Percentiles rank a stretch among this genome's conserved stretches.
Evolutionary conservation across 2,888 invertebrate species (phyloP).

Genomic region (Nemurella pictetii): DNA sequence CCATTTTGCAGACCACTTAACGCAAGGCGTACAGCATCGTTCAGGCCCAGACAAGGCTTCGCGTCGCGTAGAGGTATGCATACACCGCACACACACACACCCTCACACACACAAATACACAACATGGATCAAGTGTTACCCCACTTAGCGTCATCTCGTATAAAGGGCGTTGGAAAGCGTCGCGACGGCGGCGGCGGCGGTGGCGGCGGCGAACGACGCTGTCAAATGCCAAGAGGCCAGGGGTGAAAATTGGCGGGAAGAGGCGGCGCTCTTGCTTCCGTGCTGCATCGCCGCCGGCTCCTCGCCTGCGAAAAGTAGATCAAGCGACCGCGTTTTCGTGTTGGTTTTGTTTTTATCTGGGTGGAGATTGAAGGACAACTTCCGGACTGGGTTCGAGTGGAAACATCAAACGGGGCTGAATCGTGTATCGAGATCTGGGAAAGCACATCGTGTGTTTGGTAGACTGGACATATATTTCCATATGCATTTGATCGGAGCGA

Average conservation of each 20-base stretch:
- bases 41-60: not conserved
- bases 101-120: not conserved
- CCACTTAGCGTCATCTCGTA: slow-evolving; percentile 22
- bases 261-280: slow-evolving; percentile 57
- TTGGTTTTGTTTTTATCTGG: not conserved
- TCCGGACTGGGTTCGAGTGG: no score
- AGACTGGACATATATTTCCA: no score
- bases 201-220: not conserved
- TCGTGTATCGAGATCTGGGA: no score
- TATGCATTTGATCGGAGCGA: no score
- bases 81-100: no score
- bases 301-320: slow-evolving; percentile 59
- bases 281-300: slow-evolving; percentile 76
- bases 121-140: not conserved
- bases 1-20: not conserved
- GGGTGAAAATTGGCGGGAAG: not conserved
- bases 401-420: no score
- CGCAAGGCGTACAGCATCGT: not conserved
- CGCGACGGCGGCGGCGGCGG: slow-evolving; percentile 8
- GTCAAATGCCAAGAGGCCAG: not conserved
- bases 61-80: no score
- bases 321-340: not conserved
- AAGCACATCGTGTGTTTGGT: no score
- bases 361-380: not conserved
- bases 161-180: not conserved